Base-by-base conservation (phyloP, 2,113 vertebrate genomes). In the Pteropus alecto region DNA sequence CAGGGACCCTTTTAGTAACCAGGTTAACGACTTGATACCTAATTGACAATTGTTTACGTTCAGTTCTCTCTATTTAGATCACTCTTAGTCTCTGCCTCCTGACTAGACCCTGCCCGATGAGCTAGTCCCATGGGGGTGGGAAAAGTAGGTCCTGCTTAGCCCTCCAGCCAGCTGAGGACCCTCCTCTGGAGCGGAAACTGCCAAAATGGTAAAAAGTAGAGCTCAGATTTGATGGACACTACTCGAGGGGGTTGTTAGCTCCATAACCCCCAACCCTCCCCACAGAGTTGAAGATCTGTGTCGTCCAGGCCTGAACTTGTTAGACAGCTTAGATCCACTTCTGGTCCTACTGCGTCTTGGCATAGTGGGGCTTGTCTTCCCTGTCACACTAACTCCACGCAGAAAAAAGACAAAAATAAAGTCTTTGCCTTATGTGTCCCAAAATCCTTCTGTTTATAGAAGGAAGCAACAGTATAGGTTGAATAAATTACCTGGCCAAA, bases 401-500 rank as follows among this genome's bases (percentile, higher is more conserved):
- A 89, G 33, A 43, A 35, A 58, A 70, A 48, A 30, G 21, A 85
- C 3, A 61, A 51, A 61, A 91, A 65, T 73, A 90, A 68, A 51
- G 73, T 10, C n/a, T 91, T 54, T 92, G 22, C 33, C 67, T 30
- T 86, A 48, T 74, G 54, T 87, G 41, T 73, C 85, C 61, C 71
- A 92, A 86, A 33, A 33, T 43, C 68, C 74, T 79, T 86, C 56
- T 95, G 56, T 65, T 81, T 92, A 65, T 71, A 74, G 89, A 86
- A 65, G 33, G 38, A 90, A 93, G 81, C 61, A 93, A 67, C 38
- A 83, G 28, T 26, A 67, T 51, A 86, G 33, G 46, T 90, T 95
- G 63, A 96, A n/a, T 76, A 82, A 93, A 61, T 77, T 82, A 77
- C 46, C 35, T 71, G 78, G 61, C 67, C 88, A 93, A 60, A 73